Base-by-base conservation (phyloP, 23 tunicate species). In the Botrylloides violaceus region DNA sequence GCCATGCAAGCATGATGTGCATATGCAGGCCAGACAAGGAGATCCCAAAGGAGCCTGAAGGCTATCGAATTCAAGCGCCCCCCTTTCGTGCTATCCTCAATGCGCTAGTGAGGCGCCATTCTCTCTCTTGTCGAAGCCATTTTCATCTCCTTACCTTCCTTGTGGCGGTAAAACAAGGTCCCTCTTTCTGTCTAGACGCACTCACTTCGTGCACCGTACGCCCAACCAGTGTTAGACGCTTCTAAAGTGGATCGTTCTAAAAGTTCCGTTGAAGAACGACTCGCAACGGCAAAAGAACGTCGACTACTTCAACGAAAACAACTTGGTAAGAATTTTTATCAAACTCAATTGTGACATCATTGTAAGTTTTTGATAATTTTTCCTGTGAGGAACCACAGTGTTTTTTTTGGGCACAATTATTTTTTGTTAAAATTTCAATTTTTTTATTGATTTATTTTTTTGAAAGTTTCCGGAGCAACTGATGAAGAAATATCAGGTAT, bases 171-270 rank as follows among this genome's bases (percentile, higher is more conserved):
- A 9, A 15, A 9, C 15, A 9, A 43, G 9, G 12, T 43, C 53
- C 12, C 53, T 9, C 15, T 43, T 7, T 43, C 53, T 43, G 9
- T 43, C 15, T 15, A 43, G 53, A 9, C 53, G 9, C 53, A 43
- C 53, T 43, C 53, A 43, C 12, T 43, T 43, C 53, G 81, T 35
- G 92, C 92, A 2, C 92, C 92, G 29, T 84, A 84, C 58, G 92
- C 92, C 37, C 92, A 84, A 39, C 92, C 92, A 7, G 83, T 84
- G 0, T 56, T 84, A 36, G 92, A 84, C 72, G 92, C 92, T 28
- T 84, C 92, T 19, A 78, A 84, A 31, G 34, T 84, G 12, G 55
- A 64, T 4, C 36, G 37, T 35, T 77, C 65, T 38, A 32, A 33
- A 29, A 62, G 72, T 31, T 33, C 63, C 29, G 68, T 78, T 2